Percentiles rank a stretch among this genome's conserved stretches.
Conservation (phyloP, 2,113 vertebrate species). For the Pseudonaja textilis region DNA sequence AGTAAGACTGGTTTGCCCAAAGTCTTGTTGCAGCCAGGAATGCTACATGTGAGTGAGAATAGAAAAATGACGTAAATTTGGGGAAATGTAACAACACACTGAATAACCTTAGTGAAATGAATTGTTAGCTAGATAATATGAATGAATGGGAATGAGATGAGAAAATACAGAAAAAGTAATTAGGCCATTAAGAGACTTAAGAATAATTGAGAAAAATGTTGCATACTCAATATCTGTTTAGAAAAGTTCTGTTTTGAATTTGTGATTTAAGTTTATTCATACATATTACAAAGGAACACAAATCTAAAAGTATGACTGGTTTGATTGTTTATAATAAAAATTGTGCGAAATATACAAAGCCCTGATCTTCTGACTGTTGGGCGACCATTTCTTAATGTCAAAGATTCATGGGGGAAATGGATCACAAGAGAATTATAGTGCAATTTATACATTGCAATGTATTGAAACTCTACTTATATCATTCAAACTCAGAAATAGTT, state of each 20-base stretch:
- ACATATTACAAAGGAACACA: neutral
- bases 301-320: neutral
- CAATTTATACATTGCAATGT: neutral
- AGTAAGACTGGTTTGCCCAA: neutral
- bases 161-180: neutral
- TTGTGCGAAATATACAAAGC: neutral
- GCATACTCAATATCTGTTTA: neutral
- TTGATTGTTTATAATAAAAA: neutral
- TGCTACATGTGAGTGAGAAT: neutral
- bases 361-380: neutral
- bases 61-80: neutral
- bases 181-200: neutral
- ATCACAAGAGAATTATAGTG: neutral
- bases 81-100: neutral
- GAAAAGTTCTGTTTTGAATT: neutral
- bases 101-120: neutral
- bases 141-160: neutral
- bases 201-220: neutral
- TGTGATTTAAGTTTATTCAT: neutral
- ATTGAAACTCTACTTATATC: neutral
- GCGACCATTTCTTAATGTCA: neutral
- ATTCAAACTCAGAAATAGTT: neutral
- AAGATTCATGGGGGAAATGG: neutral
- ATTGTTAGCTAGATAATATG: neutral
- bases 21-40: neutral